Evolutionary conservation across 2,113 vertebrate genomes (phyloP), one percentile per base, ranked within the genome.

Genomic region (Leucopsar rothschildi): DNA sequence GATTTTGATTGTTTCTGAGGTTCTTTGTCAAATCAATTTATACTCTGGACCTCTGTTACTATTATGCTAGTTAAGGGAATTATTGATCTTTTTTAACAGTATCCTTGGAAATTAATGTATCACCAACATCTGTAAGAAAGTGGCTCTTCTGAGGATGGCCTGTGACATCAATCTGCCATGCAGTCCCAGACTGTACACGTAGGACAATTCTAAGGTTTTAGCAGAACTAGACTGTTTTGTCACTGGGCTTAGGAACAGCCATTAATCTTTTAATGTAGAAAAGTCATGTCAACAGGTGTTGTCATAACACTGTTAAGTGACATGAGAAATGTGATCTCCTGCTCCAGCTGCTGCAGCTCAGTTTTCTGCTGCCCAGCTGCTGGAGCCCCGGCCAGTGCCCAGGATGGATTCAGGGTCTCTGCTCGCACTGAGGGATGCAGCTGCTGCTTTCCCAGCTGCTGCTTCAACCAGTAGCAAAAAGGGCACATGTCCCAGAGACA

Each of bases 151-250:
- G 63, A 44, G 29, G 6, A 53, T 44, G 63, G 14, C 15, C 9
- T 50, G 44, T 45, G 57, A 47, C 76, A 78, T 78, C 31, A 71
- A 40, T 69, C 47, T 78, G 47, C 27, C 25, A 3, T 12, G 23
- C 0, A 2, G 55, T 39, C 42, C 22, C 17, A 71, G 24, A 4
- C 50, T 12, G 13, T 14, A 3, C 35, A 15, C 1, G 3, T 7
- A 49, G 3, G 22, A 45, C 31, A 1, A 27, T 24, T 89, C 23
- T 68, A 21, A 13, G 21, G 10, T 59, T 84, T 47, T 28, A 53
- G 45, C 35, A 60, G 52, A 64, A 84, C 14, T 15, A 64, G 19
- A 39, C 6, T 89, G 6, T 69, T 84, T 39, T 71, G 28, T 16
- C 31, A n/a, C 37, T 37, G 45, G 45, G 57, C 22, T 83, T 65